Base-by-base conservation (phyloP, 2,888 invertebrate genomes). In the Hypena proboscidalis region DNA sequence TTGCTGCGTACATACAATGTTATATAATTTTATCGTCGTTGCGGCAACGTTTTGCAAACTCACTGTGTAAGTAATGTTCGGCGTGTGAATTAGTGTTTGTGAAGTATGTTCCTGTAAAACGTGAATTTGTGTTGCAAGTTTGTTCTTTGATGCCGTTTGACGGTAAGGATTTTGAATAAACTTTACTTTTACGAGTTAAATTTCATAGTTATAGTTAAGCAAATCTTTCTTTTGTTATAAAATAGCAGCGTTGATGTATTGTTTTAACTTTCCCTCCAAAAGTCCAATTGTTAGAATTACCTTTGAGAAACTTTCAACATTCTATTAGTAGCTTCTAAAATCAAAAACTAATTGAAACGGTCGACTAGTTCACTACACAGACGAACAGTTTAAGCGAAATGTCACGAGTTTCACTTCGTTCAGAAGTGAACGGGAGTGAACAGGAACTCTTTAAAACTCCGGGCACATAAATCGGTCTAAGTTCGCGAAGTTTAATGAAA, bases 401-500 rank as follows among this genome's bases (percentile, higher is more conserved):
- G 50, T 44, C 32, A 46, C 55, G 58, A 52, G 43, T 44, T 47
- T 45, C 41, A 40, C 50, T 19, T 46, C 33, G 35, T 52, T 49
- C 42, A 45, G n/a, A n/a, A n/a, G n/a, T n/a, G n/a, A n/a, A n/a
- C 34, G n/a, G 22, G 26, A 27, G 27, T 9, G n/a, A 27, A 32
- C 33, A 30, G 20, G 27, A n/a, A n/a, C n/a, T 62, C 66, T 65
- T 65, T 55, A 62, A 36, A 68, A 68, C 60, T 68, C 26, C 29
- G 23, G 39, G 53, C 49, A 58, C 68, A 71, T 74, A 74, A 74
- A 74, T 71, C 68, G 58, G 50, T 36, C 62, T 57, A 70, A 74
- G 59, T 74, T 70, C 62, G 62, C 70, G 59, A 73, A 75, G 67
- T 70, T 67, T 72, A 74, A 71, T 72, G 65, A 68, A 75, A 70